A percentile compares a stretch with the other conserved stretches of the same genome.
phyloP scores from a whole-genome alignment of 2,113 vertebrate genomes.

The Mirounga angustirostris region DNA sequence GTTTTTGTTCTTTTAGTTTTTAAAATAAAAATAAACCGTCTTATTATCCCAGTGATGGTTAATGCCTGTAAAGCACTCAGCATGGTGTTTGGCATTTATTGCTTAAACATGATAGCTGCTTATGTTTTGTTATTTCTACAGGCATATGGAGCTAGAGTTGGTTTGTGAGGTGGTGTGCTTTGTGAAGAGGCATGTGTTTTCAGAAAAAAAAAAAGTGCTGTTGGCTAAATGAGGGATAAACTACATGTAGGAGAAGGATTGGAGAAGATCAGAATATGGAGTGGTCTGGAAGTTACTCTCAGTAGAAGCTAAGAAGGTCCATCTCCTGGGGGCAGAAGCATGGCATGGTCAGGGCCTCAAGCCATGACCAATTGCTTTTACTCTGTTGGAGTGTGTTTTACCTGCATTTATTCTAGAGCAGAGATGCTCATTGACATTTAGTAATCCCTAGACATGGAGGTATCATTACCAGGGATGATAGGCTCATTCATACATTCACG shows the following conservation, averaged over 20 bases:
- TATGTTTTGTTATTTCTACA: background rate
- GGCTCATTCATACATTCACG: background rate
- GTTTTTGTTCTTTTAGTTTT: background rate
- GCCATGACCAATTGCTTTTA: background rate
- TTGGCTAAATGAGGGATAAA: background rate
- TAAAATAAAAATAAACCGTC: background rate
- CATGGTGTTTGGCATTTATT: background rate
- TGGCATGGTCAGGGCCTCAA: background rate
- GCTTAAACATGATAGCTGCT: slow-evolving; percentile 25
- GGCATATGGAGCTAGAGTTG: background rate
- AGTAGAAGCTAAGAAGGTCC: background rate
- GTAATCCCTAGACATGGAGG: background rate
- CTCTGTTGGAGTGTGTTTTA: background rate
- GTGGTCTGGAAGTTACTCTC: background rate
- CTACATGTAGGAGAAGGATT: background rate
- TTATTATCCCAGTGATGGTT: background rate
- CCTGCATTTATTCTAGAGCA: background rate
- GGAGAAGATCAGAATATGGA: background rate
- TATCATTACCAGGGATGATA: background rate
- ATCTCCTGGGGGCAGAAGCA: background rate
- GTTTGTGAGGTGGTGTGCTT: background rate
- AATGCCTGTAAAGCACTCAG: background rate
- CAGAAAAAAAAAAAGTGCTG: background rate
- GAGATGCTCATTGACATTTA: background rate
- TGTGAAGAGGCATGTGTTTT: background rate